These are phyloP conservation scores for Pristionchus maxplancki DNA, from an alignment of 2,888 invertebrate genomes.

Conservation along the genomic window DNA sequence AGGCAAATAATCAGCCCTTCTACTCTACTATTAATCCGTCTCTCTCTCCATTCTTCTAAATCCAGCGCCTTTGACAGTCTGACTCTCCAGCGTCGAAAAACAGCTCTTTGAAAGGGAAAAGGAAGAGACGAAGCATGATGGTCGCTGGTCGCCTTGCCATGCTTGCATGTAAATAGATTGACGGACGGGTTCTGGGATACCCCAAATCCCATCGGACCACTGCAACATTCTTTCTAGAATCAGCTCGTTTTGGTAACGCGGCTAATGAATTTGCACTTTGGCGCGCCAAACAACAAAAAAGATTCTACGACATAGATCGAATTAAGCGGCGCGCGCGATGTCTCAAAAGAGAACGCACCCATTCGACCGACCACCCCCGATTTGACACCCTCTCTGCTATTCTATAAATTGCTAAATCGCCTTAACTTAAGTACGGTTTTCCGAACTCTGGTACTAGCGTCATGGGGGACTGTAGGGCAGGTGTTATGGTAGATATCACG, in stretches of 20 bases:
- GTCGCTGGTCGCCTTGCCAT: background rate
- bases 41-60: background rate
- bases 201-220: no score
- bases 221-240: no score
- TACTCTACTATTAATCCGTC: conserved; percentile 4
- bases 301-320: background rate
- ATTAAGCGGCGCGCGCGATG: background rate
- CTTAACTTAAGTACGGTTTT: no score
- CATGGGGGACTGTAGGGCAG: no score
- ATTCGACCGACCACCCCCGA: background rate
- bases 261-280: background rate
- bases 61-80: conserved; percentile 2
- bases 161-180: no score
- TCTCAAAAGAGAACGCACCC: background rate
- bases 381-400: background rate
- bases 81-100: background rate
- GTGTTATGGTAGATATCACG: no score
- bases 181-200: no score
- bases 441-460: no score
- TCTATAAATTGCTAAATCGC: background rate
- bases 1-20: background rate
- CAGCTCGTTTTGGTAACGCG: no score
- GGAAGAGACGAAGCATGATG: background rate
- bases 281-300: background rate
- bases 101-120: conserved; percentile 4